Percentiles rank a stretch among this genome's conserved stretches.
Evolutionary conservation across 1,140 invertebrate species (phyloP).

Genomic region (Onthophagus taurus): DNA sequence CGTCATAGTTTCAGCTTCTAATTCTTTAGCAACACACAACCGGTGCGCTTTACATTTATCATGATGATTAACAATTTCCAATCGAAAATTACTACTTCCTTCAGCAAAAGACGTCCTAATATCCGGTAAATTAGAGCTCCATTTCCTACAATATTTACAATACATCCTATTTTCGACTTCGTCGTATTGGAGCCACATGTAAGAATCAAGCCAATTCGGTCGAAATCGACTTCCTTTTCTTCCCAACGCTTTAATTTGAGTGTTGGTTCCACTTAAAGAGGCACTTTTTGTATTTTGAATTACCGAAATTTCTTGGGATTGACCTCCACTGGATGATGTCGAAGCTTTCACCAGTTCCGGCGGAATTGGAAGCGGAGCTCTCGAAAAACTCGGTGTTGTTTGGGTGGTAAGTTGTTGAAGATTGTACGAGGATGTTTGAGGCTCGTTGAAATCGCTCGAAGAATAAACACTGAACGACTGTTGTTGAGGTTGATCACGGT

Average conservation of each 20-base stretch:
- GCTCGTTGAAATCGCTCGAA: no score
- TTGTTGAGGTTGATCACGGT: no score
- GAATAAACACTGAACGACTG: no score
- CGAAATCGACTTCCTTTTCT: conserved; percentile 54
- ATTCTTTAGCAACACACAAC: conserved; percentile 47
- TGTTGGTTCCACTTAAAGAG: conserved; percentile 14
- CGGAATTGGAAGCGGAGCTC: conserved; percentile 22
- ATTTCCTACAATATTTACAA: conserved; percentile 61
- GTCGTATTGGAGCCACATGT: conserved; percentile 61
- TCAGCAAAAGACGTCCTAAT: conserved; percentile 63
- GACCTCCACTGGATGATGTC: conserved; percentile 10
- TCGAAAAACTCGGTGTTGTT: conserved; percentile 21
- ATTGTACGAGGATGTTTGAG: no score
- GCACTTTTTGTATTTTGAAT: conserved; percentile 32
- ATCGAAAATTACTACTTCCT: conserved; percentile 62
- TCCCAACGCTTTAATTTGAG: conserved; percentile 21
- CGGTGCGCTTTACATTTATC: conserved; percentile 67
- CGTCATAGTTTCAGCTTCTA: conserved; percentile 21
- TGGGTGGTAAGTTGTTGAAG: conserved; percentile 14
- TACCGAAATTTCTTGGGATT: conserved; percentile 39
- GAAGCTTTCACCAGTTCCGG: conserved; percentile 21
- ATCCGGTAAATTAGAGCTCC: conserved; percentile 56
- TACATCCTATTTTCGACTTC: conserved; percentile 57
- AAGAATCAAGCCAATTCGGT: conserved; percentile 52
- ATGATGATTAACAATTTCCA: conserved; percentile 68